phyloP scores from a whole-genome alignment of 2,113 vertebrate genomes.

The Nannobrachium achirus region DNA sequence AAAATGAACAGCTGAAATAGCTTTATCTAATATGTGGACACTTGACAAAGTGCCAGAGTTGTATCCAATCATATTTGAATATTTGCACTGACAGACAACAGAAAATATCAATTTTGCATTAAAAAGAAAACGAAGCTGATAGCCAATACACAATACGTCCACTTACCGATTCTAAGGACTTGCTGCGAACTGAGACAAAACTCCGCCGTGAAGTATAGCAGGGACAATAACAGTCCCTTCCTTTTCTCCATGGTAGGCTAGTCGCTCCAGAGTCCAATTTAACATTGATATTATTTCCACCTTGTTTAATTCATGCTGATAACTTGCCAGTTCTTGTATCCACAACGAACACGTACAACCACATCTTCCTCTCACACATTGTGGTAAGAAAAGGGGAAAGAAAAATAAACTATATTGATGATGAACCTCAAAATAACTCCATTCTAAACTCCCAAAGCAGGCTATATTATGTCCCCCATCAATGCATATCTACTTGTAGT shows the following conservation, averaged over 20 bases:
- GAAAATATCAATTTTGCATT: no score
- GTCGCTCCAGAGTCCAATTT: conserved; percentile 68
- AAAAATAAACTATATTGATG: conserved; percentile 43
- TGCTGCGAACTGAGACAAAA: conserved; percentile 87
- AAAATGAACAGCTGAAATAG: no score
- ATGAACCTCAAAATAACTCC: conserved; percentile 45
- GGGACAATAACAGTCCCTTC: conserved; percentile 80
- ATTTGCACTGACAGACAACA: no score
- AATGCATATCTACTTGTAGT: neutral
- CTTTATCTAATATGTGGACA: no score
- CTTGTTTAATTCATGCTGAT: conserved; percentile 72
- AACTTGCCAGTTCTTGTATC: conserved; percentile 70
- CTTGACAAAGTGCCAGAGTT: no score
- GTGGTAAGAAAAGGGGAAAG: conserved; percentile 34
- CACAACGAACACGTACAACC: conserved; percentile 55
- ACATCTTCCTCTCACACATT: conserved; percentile 67
- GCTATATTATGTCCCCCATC: conserved; percentile 23
- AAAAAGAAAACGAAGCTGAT: neutral
- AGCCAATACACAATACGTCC: neutral
- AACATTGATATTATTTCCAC: conserved; percentile 75
- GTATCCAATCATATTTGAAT: no score
- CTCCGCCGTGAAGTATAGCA: conserved; percentile 81
- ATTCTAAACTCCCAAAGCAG: conserved; percentile 53
- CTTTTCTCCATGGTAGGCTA: conserved; percentile 74
- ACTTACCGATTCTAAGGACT: conserved; percentile 94